These are phyloP conservation scores for Chymomyza costata DNA, from an alignment of 1,140 invertebrate species.

Conservation along the genomic window DNA sequence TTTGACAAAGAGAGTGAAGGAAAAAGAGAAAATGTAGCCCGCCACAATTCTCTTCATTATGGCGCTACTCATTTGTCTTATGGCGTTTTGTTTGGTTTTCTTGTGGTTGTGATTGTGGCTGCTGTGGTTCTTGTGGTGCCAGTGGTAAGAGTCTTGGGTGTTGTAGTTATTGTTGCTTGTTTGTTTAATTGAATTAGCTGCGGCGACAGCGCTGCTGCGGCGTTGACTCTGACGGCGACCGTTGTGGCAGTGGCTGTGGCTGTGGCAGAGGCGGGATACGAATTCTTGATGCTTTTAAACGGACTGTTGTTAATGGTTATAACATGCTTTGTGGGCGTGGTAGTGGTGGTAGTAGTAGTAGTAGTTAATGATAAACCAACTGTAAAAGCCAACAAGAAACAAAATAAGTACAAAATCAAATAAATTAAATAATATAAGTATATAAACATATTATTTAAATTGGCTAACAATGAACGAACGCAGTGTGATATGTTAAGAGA, in stretches of 20 bases:
- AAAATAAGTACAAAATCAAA: conserved; percentile 58
- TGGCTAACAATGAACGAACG: neutral
- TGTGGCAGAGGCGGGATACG: conserved; percentile 38
- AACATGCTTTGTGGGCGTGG: conserved; percentile 69
- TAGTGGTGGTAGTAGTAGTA: conserved; percentile 50
- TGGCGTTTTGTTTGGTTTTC: conserved; percentile 31
- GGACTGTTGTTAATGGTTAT: conserved; percentile 70
- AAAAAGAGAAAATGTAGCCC: neutral
- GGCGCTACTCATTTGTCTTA: too few relatives aligned
- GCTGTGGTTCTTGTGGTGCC: conserved; percentile 22
- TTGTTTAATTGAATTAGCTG: conserved; percentile 19
- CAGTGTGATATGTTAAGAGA: conserved; percentile 1
- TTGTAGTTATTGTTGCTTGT: conserved; percentile 13
- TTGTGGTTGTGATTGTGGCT: conserved; percentile 19
- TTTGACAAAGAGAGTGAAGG: neutral
- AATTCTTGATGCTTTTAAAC: conserved; percentile 32
- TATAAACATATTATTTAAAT: conserved; percentile 19
- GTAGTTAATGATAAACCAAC: conserved; percentile 63
- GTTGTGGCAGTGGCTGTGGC: conserved; percentile 33
- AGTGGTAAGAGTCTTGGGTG: conserved; percentile 16
- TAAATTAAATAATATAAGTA: conserved; percentile 11
- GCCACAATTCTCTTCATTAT: neutral
- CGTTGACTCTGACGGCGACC: conserved; percentile 22
- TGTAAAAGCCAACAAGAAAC: conserved; percentile 60
- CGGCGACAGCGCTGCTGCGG: conserved; percentile 15